These are phyloP conservation scores for Tinea trinotella DNA, from an alignment of 2,888 invertebrate genomes.

Conservation along the genomic window DNA sequence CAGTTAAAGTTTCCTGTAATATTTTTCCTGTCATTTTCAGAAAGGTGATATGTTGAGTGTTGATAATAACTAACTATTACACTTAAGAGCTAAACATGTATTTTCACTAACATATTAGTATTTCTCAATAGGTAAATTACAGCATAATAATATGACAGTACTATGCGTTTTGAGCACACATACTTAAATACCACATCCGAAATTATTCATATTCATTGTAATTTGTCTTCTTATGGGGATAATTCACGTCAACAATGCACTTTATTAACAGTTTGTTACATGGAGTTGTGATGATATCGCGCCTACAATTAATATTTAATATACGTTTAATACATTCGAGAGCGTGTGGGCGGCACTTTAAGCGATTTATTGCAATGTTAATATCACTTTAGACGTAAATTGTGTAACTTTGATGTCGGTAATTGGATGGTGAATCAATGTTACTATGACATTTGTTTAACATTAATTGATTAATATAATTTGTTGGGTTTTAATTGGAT, in stretches of 20 bases:
- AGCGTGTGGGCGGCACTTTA: slow-evolving; percentile 43
- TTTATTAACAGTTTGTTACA: slow-evolving; percentile 69
- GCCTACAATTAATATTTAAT: slow-evolving; percentile 70
- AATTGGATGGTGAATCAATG: slow-evolving; percentile 10
- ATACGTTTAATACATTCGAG: slow-evolving; percentile 34
- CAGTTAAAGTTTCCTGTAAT: too few relatives aligned
- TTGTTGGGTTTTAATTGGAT: background rate
- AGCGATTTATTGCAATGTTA: slow-evolving; percentile 45
- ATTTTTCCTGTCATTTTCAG: too few relatives aligned
- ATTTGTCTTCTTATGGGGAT: slow-evolving; percentile 46
- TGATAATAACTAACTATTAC: too few relatives aligned
- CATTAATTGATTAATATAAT: background rate
- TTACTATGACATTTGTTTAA: background rate
- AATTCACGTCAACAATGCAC: slow-evolving; percentile 69
- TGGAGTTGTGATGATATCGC: slow-evolving; percentile 58
- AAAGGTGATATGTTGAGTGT: too few relatives aligned
- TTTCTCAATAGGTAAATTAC: too few relatives aligned
- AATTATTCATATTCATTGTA: background rate
- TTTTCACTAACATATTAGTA: too few relatives aligned
- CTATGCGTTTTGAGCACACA: too few relatives aligned
- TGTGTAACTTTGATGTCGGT: slow-evolving; percentile 30
- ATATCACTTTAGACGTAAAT: slow-evolving; percentile 37
- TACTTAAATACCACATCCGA: background rate
- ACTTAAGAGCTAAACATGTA: too few relatives aligned
- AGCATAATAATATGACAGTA: too few relatives aligned